Evolutionary conservation across 2,113 vertebrate species (phyloP), one percentile per base, ranked within the genome.

Genomic region (Arvicanthis niloticus): DNA sequence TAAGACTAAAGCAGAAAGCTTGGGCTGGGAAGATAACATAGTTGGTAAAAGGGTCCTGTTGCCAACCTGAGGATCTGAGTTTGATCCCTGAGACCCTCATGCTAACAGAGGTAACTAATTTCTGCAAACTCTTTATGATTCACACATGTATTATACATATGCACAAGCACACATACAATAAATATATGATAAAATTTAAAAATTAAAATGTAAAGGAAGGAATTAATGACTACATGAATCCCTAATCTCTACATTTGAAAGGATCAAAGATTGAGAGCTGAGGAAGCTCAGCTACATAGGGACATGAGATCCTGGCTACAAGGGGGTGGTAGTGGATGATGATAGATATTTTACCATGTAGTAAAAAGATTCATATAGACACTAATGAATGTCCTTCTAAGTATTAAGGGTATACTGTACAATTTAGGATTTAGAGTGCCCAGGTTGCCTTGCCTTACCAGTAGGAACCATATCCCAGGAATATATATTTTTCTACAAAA

Each of bases 401-500:
- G 0, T 58, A 48, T 9, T 21, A 73, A 37, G 19, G 19, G 22
- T 91, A 56, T 92, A 15, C 17, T 40, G 78, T 84, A 80, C 1
- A 67, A 34, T 53, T 82, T 9, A 70, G 5, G 16, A n/a, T 37
- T 89, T 56, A 48, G n/a, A 78, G 9, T 21, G 37, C 6, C 26
- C 48, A 19, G 68, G 7, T 72, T 88, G 40, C 53, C 24, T 29
- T 29, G 2, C 26, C 21, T 76, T 80, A 60, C 17, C 48, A 87
- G 13, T 51, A 90, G 31, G 37, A 12, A 65, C 58, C 7, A 16
- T 89, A 9, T 89, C 22, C 29, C 60, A 84, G 12, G 5, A 80
- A 88, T 88, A 7, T 91, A 13, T 16, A 88, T n/a, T 40, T 48
- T 45, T 62, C 78, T 80, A 56, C 85, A 34, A 96, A 93, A 77